phyloP scores from a whole-genome alignment of 2,888 invertebrate species.

The Hirtodrosophila confusa region DNA sequence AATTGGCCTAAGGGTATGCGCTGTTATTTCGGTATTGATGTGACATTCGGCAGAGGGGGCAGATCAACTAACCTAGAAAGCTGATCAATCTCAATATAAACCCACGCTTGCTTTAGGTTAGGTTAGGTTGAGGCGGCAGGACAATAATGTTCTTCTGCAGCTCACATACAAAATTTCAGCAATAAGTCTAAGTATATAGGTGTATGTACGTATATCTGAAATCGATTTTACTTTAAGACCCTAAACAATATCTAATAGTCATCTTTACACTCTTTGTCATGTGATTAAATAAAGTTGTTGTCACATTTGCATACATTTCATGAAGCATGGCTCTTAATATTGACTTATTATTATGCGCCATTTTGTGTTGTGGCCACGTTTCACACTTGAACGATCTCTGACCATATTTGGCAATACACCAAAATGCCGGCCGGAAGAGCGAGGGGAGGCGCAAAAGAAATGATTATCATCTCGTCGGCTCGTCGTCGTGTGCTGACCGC shows the following conservation, averaged over 20 bases:
- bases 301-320: conserved; percentile 53
- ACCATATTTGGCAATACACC: conserved; percentile 56
- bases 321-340: conserved; percentile 42
- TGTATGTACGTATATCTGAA: neutral
- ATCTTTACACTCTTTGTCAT: conserved; percentile 1
- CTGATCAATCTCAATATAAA: no score
- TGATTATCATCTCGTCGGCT: conserved; percentile 13
- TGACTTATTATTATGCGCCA: conserved; percentile 50
- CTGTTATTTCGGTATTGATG: neutral
- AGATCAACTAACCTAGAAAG: no score
- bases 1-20: neutral
- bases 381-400: conserved; percentile 39
- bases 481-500: neutral
- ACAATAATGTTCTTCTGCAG: no score
- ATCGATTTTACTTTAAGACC: no score
- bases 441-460: neutral
- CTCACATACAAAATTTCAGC: no score
- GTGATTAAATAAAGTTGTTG: conserved; percentile 25
- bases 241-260: neutral
- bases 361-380: conserved; percentile 44
- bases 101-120: no score
- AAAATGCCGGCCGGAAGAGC: conserved; percentile 48
- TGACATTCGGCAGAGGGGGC: no score
- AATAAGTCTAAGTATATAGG: no score
- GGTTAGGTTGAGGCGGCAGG: no score